A percentile compares a stretch with the other conserved stretches of the same genome.
phyloP scores from a whole-genome alignment of 2,888 invertebrate species.

The Agelastica alni region DNA sequence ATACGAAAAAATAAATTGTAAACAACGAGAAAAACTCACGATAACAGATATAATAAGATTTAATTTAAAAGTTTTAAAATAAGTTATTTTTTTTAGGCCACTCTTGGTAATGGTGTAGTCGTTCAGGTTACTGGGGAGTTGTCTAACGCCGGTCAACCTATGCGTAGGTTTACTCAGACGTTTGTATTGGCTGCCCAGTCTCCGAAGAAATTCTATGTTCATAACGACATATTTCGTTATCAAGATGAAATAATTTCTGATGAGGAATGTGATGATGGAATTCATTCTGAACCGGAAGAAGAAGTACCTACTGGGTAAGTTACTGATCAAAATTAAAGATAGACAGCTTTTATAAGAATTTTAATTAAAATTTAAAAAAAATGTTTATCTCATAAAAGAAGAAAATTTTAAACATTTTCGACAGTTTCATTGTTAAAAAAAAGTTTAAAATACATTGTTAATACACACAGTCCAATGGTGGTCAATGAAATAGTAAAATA shows the following conservation, averaged over 20 bases:
- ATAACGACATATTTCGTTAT: conserved; percentile 98
- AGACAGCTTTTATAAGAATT: neutral
- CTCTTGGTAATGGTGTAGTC: conserved; percentile 91
- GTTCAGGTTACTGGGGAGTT: conserved; percentile 97
- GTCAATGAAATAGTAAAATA: no score
- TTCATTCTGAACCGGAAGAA: conserved; percentile 70
- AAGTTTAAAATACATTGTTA: no score
- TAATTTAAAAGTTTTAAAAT: no score
- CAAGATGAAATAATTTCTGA: conserved; percentile 73
- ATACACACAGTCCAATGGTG: no score
- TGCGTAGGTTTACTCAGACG: conserved; percentile 97
- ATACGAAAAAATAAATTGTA: no score
- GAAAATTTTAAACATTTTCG: no score
- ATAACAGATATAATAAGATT: no score
- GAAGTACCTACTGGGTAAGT: conserved; percentile 54
- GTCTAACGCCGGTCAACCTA: conserved; percentile 94
- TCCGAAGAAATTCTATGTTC: conserved; percentile 97
- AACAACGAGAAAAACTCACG: no score
- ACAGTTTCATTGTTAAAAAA: no score
- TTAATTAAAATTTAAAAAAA: no score
- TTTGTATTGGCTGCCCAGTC: conserved; percentile 95
- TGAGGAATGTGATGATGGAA: conserved; percentile 65
- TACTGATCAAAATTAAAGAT: no score
- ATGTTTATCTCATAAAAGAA: no score
- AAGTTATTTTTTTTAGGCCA: conserved; percentile 61